These are phyloP conservation scores for Trachelus troglodyta DNA, from an alignment of 2,888 invertebrate genomes.

Conservation along the genomic window DNA sequence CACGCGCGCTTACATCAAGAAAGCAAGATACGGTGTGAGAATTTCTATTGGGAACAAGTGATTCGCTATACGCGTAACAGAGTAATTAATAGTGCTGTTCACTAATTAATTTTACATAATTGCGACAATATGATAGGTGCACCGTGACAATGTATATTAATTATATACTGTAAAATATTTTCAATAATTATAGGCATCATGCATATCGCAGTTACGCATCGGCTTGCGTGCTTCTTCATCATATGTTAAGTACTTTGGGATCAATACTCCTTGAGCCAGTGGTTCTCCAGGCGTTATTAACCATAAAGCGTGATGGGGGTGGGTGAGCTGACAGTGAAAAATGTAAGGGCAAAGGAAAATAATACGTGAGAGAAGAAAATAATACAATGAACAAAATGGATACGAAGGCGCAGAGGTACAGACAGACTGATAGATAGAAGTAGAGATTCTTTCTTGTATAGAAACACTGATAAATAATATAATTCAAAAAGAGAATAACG, in stretches of 20 bases:
- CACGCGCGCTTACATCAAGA: not conserved
- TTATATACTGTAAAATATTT: not conserved
- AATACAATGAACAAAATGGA: not conserved
- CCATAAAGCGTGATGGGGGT: not conserved
- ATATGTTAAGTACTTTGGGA: not conserved
- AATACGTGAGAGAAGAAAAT: not conserved
- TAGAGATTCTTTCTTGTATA: not conserved
- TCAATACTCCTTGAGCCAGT: not conserved
- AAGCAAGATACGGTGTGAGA: not conserved
- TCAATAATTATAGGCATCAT: not conserved
- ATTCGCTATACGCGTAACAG: not conserved
- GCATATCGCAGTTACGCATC: not conserved
- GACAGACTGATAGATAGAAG: not conserved
- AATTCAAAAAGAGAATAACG: not conserved
- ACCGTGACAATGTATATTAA: not conserved
- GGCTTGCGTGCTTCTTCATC: not conserved
- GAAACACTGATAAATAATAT: not conserved
- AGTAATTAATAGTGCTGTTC: not conserved
- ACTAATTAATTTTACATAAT: not conserved
- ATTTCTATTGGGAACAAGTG: not conserved
- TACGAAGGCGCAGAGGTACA: not conserved
- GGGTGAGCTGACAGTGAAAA: not conserved
- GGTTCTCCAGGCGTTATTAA: not conserved
- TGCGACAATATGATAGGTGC: not conserved
- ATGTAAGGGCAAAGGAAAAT: not conserved